phyloP scores from a whole-genome alignment of 2,888 invertebrate genomes.

The Thymelicus acteon region DNA sequence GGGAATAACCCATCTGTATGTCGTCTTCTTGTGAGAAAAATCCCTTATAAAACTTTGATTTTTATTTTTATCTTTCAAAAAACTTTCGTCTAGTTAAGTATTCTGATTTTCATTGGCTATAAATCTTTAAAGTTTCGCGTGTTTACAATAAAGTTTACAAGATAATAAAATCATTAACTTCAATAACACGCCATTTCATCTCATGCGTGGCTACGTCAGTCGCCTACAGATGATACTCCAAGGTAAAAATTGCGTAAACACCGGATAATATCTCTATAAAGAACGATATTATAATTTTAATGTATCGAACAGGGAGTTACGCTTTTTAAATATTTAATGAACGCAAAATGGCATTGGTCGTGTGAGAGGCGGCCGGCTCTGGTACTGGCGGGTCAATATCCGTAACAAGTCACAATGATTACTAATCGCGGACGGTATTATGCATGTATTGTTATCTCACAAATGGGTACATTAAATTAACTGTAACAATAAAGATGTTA shows the following conservation, averaged over 20 bases:
- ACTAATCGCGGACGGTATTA: constrained; percentile 43
- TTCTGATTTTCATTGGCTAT: no score
- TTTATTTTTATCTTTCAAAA: no score
- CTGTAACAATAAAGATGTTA: constrained; percentile 25
- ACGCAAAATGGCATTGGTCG: constrained; percentile 39
- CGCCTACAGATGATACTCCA: not conserved
- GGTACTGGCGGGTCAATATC: constrained; percentile 58
- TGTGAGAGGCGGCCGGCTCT: constrained; percentile 36
- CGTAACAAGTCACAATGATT: constrained; percentile 51
- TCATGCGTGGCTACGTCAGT: not conserved
- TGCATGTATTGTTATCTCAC: constrained; percentile 33
- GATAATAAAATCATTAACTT: no score
- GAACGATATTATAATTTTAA: not conserved
- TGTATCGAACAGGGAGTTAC: not conserved
- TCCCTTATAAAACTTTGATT: no score
- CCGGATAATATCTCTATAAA: not conserved
- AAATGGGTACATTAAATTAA: no score
- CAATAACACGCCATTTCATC: no score
- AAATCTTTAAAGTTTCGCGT: no score
- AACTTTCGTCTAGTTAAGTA: no score
- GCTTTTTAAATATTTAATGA: constrained; percentile 18
- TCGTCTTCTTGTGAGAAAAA: no score
- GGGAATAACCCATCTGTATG: no score
- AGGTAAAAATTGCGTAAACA: not conserved
- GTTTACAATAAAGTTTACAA: no score